Base-by-base conservation (phyloP, 2,888 invertebrate genomes). In the Arctia plantaginis region DNA sequence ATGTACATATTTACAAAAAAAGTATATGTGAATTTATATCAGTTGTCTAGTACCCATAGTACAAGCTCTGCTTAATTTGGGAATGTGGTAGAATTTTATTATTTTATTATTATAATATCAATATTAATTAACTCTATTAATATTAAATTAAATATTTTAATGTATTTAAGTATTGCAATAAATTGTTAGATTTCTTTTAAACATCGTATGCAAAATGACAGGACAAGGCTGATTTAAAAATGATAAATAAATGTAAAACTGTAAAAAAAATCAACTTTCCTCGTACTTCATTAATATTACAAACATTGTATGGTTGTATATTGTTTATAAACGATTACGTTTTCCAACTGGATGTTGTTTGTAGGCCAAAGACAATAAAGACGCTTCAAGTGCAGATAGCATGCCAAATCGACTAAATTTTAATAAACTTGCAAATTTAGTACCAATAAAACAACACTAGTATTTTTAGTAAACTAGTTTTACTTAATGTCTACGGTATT, bases 351-450 rank as follows among this genome's bases (percentile, higher is more conserved):
- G 67, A 13, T 51, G 47, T 15, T n/a, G 72, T 73, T 75, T 71
- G 70, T 75, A 73, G 77, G 73, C 30, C 71, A 55, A 20, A 4
- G 72, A 77, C 73, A 77, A 71, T 68, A 67, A 70, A 69, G 74
- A 73, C 77, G 35, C 71, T 74, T 72, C 77, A 79, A 79, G 76
- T 69, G 69, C 74, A 72, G 39, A 71, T 65, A 73, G 33, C 68
- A 70, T 69, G 66, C 27, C 66, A 47, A 71, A 67, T 71, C 62
- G 27, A 67, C 47, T 51, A 69, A 69, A 71, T 64, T 62, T 67
- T 74, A 62, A 67, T 74, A 71, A 71, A 74, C 64, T 71, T 74
- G 71, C 4, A n/a, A 59, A 59, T 33, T 39, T 66, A 66, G 41
- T 74, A n/a, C 41, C 33, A 66, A 66, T 70, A 69, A 70, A 66